These are phyloP conservation scores for Phylloscopus trochiloides DNA, from an alignment of 2,113 vertebrate genomes.

Conservation along the genomic window DNA sequence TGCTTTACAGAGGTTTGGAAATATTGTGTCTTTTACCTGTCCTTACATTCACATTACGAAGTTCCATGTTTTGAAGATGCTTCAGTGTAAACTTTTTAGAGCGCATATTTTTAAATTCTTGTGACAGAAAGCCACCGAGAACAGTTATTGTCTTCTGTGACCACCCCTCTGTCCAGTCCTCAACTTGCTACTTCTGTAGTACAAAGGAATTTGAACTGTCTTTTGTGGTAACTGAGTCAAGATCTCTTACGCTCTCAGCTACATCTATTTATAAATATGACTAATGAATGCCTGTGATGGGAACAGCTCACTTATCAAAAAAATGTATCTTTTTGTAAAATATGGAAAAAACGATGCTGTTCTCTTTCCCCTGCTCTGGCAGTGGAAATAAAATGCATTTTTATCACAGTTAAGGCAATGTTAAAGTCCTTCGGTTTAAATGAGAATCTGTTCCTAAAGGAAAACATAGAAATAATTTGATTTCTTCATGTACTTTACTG, in stretches of 20 bases:
- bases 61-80: not conserved
- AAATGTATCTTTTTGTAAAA: not conserved
- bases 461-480: not conserved
- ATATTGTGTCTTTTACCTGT: not conserved
- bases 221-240: slow-evolving; percentile 19
- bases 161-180: not conserved
- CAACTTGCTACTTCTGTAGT: not conserved
- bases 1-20: not conserved
- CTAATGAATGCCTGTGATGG: not conserved
- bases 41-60: not conserved
- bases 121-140: not conserved
- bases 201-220: not conserved
- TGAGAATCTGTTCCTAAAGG: not conserved
- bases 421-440: not conserved
- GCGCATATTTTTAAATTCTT: not conserved
- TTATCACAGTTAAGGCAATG: not conserved
- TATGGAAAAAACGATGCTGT: not conserved
- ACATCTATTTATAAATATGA: slow-evolving; percentile 8
- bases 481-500: not conserved
- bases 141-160: not conserved
- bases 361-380: not conserved
- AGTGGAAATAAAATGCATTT: not conserved
- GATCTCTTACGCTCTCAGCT: not conserved
- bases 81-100: not conserved
- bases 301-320: slow-evolving; percentile 10